Base-by-base conservation (phyloP, 2,113 vertebrate species). In the Rhipidura dahli region DNA sequence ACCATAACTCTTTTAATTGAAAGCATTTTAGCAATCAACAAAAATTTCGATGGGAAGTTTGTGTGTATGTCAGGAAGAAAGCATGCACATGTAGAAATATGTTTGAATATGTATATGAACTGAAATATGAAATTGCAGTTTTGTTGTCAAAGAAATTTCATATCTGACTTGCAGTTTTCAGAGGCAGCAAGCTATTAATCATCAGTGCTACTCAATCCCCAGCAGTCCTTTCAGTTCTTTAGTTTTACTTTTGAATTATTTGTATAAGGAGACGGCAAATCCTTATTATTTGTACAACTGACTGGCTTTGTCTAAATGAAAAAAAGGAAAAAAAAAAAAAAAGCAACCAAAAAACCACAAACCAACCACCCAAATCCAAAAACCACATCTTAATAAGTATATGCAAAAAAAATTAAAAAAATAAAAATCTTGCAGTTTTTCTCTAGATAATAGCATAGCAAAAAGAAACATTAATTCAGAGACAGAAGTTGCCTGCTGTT, bases 51-150 rank as follows among this genome's bases (percentile, higher is more conserved):
- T 3, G 10, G 30, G 23, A 69, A 45, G 3, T 42, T 87, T 14
- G 40, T 0, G 0, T 14, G 6, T 26, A 51, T 1, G 0, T 35
- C 49, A 87, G 40, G 40, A 72, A 87, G 54, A 87, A 84, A 65
- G 6, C 11, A 61, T 26, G 11, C 3, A 12, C 18, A 10, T 50
- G 21, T 1, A 56, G 4, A 13, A 60, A 35, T 13, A 20, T 15
- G 1, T 23, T 44, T 40, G 8, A 22, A 37, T 53, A 37, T 3
- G 7, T 63, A 28, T 31, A 54, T 59, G 59, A 89, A 70, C 3
- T 40, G 47, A 88, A 79, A 75, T 35, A 90, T 16, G 17, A 35
- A 89, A 81, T 40, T 80, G 4, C 24, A 47, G 23, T 45, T 61
- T 61, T 9, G 6, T 42, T 83, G 35, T 37, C 21, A 61, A 65